Evolutionary conservation across 2,797 vertebrate genomes (phyloP).

Genomic region (Ceryle rudis): DNA sequence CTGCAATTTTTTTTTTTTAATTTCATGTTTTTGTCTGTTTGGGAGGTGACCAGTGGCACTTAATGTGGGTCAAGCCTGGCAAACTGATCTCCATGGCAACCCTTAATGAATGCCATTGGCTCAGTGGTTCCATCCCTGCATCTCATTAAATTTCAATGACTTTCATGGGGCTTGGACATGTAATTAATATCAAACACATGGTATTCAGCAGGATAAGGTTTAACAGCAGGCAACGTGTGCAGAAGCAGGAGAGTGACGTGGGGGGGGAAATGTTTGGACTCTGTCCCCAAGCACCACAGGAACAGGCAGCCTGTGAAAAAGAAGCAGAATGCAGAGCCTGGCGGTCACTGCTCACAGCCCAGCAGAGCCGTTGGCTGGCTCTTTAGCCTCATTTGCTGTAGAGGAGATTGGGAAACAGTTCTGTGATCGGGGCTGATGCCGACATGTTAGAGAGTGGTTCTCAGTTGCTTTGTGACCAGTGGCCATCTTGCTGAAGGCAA

Average conservation of each 20-base stretch:
- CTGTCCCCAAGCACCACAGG: constrained; percentile 13
- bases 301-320: background rate
- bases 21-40: constrained; percentile 71
- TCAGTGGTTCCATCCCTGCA: constrained; percentile 70
- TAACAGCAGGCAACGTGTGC: constrained; percentile 58
- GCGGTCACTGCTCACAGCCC: rapidly evolving
- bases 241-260: background rate
- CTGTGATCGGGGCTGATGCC: background rate
- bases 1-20: constrained; percentile 39
- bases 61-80: constrained; percentile 77
- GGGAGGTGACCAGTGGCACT: constrained; percentile 71
- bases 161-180: constrained; percentile 70
- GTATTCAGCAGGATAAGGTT: constrained; percentile 68
- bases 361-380: background rate
- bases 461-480: background rate
- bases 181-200: constrained; percentile 78
- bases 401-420: background rate
- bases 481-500: background rate
- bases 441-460: background rate
- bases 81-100: constrained; percentile 76
- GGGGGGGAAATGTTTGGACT: background rate
- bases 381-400: background rate
- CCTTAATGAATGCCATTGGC: constrained; percentile 76
- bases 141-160: constrained; percentile 80
- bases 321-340: background rate